Evolutionary conservation across 2,113 vertebrate genomes (phyloP), one percentile per base, ranked within the genome.

Genomic region (Gymnorhina tibicen): DNA sequence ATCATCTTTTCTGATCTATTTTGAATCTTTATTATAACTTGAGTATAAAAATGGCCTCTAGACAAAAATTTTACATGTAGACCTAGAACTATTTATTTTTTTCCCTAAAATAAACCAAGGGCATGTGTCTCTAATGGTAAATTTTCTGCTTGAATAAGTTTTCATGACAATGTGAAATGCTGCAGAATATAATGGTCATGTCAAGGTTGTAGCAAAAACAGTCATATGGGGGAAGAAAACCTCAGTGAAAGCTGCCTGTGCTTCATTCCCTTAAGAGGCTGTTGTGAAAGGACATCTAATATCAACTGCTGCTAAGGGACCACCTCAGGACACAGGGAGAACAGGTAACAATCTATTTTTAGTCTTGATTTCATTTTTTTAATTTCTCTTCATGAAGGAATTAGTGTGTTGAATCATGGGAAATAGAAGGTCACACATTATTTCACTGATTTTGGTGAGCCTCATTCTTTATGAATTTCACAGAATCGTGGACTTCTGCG

Each of bases 141-240:
- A 83, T 94, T 76, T 95, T 94, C 92, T 90, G 70, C 85, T 37
- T 83, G 90, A 83, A 44, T 49, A 41, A 49, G 35, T 90, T 94
- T 77, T 90, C 69, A 60, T 85, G 70, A 87, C 49, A 64, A 68
- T 19, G 75, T 82, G 90, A 94, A 93, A 85, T n/a, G 53, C 82
- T 93, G 67, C 74, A 94, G 69, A 87, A 79, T 76, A 9, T 13
- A 87, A 85, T 5, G 77, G 82, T 46, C 39, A 16, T 50, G 35
- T 75, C 85, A 93, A 80, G 85, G 46, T 63, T 76, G 68, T 2
- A 83, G 70, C 66, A 87, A 82, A 42, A 87, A 18, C 4, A 79
- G n/a, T 28, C 10, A 60, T 3, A 3, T 1, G 7, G 9, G 35
- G 27, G 4, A 7, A 52, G 28, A 63, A 82, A 27, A 24, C 1